Evolutionary conservation across 2,888 invertebrate species (phyloP).

Genomic region (Rhamnusium bicolor): DNA sequence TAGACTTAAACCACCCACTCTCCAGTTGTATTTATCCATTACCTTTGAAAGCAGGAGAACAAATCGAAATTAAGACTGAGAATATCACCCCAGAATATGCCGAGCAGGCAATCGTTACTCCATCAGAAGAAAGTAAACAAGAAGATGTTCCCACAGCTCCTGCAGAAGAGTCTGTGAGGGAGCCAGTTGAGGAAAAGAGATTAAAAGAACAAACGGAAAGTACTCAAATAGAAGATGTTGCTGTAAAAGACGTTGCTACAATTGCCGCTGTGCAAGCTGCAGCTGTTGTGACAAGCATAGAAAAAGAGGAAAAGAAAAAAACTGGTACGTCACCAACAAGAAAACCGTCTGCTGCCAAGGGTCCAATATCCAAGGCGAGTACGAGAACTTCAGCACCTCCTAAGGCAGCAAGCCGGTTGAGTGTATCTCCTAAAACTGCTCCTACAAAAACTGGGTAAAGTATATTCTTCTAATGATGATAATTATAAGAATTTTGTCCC

Average conservation of each 20-base stretch:
- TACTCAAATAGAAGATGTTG: conserved; percentile 17
- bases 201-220: conserved; percentile 36
- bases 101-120: conserved; percentile 59
- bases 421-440: conserved; percentile 32
- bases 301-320: conserved; percentile 33
- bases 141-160: conserved; percentile 48
- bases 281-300: conserved; percentile 41
- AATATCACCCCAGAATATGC: conserved; percentile 63
- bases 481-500: too few relatives aligned
- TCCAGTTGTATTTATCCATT: conserved; percentile 49
- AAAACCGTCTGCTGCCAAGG: conserved; percentile 52
- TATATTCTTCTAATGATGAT: too few relatives aligned
- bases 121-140: conserved; percentile 61
- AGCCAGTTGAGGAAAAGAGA: conserved; percentile 23
- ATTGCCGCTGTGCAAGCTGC: conserved; percentile 53
- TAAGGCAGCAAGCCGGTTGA: conserved; percentile 2
- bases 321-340: conserved; percentile 41
- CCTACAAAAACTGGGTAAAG: conserved; percentile 48
- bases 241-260: conserved; percentile 31
- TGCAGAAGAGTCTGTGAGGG: conserved; percentile 42
- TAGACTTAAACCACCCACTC: conserved; percentile 39
- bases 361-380: conserved; percentile 43
- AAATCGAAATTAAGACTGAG: conserved; percentile 60
- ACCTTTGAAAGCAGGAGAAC: conserved; percentile 37
- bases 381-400: conserved; percentile 48